These are phyloP conservation scores for Allygus modestus DNA, from an alignment of 2,888 invertebrate species.

Conservation along the genomic window DNA sequence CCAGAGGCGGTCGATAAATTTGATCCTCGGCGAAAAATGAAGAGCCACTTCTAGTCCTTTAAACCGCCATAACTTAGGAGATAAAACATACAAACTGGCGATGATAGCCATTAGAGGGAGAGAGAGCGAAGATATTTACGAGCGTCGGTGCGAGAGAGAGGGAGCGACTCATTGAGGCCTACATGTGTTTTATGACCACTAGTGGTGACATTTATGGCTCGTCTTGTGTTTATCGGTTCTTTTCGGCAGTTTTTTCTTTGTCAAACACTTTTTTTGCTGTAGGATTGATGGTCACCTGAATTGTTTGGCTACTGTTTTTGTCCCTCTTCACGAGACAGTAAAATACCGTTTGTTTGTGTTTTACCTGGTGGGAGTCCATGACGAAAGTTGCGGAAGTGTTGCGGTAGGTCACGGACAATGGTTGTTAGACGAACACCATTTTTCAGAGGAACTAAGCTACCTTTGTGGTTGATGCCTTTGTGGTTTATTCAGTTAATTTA, in stretches of 20 bases:
- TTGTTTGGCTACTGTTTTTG: slow-evolving; percentile 28
- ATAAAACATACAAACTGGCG: slow-evolving; percentile 54
- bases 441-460: too few species aligned
- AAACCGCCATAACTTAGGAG: slow-evolving; percentile 56
- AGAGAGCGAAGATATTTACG: slow-evolving; percentile 38
- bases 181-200: slow-evolving; percentile 42
- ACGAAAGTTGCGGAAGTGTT: not conserved
- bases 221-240: slow-evolving; percentile 54
- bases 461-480: too few species aligned
- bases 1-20: slow-evolving; percentile 50
- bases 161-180: slow-evolving; percentile 44
- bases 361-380: slow-evolving; percentile 1
- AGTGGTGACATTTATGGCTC: slow-evolving; percentile 46
- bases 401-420: not conserved
- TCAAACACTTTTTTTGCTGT: slow-evolving; percentile 28
- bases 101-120: slow-evolving; percentile 53
- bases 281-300: slow-evolving; percentile 24
- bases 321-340: not conserved
- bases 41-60: slow-evolving; percentile 47
- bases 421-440: too few species aligned
- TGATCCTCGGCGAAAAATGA: slow-evolving; percentile 55
- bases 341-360: slow-evolving; percentile 30
- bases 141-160: slow-evolving; percentile 34
- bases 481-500: too few species aligned
- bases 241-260: slow-evolving; percentile 46